A percentile compares a stretch with the other conserved stretches of the same genome.
Evolutionary conservation across 2,888 invertebrate genomes (phyloP).

Genomic region (Onthophagus sagittarius): DNA sequence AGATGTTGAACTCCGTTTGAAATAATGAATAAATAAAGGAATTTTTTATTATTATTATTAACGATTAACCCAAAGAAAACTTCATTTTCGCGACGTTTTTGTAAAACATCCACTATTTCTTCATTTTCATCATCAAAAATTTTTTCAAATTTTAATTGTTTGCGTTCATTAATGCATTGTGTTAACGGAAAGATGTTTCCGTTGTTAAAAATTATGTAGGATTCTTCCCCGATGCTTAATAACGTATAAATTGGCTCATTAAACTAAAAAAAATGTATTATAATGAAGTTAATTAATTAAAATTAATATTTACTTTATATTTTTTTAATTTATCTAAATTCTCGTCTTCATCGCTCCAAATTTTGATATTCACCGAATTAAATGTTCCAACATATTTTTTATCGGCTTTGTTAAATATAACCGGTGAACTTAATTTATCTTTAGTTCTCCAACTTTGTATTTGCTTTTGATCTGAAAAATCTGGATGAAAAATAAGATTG

Average conservation of each 20-base stretch:
- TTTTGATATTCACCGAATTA: constrained; percentile 60
- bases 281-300: constrained; percentile 9
- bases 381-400: constrained; percentile 63
- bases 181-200: constrained; percentile 63
- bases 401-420: constrained; percentile 58
- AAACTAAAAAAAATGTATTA: constrained; percentile 52
- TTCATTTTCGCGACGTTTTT: constrained; percentile 32
- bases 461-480: constrained; percentile 71
- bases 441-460: constrained; percentile 70
- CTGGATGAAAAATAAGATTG: constrained; percentile 45
- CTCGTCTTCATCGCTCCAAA: constrained; percentile 59
- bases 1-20: constrained; percentile 23
- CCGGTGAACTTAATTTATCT: constrained; percentile 64
- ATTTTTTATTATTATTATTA: constrained; percentile 14
- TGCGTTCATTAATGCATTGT: constrained; percentile 62
- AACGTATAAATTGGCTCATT: constrained; percentile 56
- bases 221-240: constrained; percentile 48
- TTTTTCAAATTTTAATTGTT: constrained; percentile 48
- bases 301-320: constrained; percentile 52
- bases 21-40: constrained; percentile 20
- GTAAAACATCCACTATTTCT: constrained; percentile 40
- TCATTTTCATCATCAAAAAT: constrained; percentile 41
- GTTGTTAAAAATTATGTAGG: constrained; percentile 64
- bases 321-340: constrained; percentile 66
- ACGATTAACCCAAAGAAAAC: constrained; percentile 40